Evolutionary conservation across 2,888 invertebrate genomes (phyloP).

Genomic region (Leistus spinibarbis): DNA sequence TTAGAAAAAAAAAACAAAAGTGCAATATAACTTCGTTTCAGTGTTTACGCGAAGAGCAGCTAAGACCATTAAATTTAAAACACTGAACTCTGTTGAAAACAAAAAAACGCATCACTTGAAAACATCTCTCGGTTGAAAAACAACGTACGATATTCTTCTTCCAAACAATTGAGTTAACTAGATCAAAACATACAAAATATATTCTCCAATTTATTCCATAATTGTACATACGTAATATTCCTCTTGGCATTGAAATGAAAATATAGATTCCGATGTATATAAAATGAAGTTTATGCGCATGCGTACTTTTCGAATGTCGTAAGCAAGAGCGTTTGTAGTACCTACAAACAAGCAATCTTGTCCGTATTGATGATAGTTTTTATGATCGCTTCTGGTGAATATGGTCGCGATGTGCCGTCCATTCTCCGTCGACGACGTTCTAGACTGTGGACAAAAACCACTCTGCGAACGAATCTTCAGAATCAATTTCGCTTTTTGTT

Average conservation of each 20-base stretch:
- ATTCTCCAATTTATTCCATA: no score
- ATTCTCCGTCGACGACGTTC: not conserved
- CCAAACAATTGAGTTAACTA: not conserved
- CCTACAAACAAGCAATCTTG: not conserved
- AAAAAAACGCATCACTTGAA: conserved; percentile 4
- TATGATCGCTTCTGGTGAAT: conserved; percentile 9
- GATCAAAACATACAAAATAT: no score
- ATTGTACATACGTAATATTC: no score
- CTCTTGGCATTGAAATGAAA: no score
- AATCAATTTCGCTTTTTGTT: conserved; percentile 13
- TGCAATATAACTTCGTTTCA: conserved; percentile 1
- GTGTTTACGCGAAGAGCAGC: not conserved
- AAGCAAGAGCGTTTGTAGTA: not conserved
- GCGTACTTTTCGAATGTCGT: no score
- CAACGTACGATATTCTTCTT: conserved; percentile 7
- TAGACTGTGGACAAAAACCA: conserved; percentile 14
- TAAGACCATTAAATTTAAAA: not conserved
- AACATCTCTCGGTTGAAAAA: conserved; percentile 14
- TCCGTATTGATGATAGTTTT: conserved; percentile 15
- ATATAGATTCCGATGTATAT: no score
- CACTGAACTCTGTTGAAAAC: conserved; percentile 2
- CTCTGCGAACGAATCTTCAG: conserved; percentile 15
- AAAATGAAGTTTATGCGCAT: no score
- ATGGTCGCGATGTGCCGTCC: not conserved
- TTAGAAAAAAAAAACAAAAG: not conserved